Evolutionary conservation across 2,113 vertebrate genomes (phyloP).

Genomic region (Mormyrus lacerda): DNA sequence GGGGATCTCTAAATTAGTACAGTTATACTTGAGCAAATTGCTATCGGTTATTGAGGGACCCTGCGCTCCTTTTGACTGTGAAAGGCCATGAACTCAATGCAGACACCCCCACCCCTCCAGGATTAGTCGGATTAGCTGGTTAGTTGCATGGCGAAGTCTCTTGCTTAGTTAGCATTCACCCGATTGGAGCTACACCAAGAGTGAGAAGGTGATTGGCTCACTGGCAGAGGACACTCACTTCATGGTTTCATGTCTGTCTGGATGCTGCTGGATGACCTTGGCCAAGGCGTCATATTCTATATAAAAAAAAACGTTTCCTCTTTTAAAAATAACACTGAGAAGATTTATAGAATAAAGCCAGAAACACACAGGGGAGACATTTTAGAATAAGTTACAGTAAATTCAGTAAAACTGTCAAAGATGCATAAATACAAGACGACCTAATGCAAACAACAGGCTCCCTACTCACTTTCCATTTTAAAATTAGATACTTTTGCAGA

Average conservation of each 20-base stretch:
- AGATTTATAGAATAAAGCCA: background rate
- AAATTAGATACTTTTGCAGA: too few relatives aligned
- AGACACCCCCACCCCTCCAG: background rate
- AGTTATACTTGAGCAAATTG: background rate
- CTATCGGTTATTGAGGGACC: background rate
- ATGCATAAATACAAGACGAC: background rate
- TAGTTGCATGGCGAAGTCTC: background rate
- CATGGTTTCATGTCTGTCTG: conserved; percentile 89
- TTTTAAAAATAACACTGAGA: background rate
- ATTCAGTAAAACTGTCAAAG: background rate
- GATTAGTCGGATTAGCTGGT: background rate
- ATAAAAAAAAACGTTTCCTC: background rate
- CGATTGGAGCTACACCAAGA: background rate
- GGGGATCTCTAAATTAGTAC: background rate
- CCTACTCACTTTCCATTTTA: background rate
- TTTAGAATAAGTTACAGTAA: background rate
- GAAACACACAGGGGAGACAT: background rate
- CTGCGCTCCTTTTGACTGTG: background rate
- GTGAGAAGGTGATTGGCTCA: background rate
- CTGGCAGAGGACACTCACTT: conserved; percentile 64
- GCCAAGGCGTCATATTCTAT: conserved; percentile 95
- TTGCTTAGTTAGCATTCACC: background rate
- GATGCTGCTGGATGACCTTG: conserved; percentile 94
- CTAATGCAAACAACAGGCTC: background rate
- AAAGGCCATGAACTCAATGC: background rate